phyloP scores from a whole-genome alignment of 1,140 invertebrate species.

The Rhagoletis pomonella region DNA sequence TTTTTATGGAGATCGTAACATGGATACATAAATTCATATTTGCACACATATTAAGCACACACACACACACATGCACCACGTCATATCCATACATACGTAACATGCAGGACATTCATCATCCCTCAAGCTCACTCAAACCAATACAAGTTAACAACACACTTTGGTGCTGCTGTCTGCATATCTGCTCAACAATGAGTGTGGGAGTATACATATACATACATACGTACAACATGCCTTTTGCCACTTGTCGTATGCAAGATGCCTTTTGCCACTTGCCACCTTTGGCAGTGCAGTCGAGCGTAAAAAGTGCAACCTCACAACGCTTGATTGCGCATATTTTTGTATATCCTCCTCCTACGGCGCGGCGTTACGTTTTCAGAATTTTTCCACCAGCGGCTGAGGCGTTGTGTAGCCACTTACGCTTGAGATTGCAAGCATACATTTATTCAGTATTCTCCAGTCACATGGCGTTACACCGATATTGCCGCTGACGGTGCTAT shows the following conservation, averaged over 20 bases:
- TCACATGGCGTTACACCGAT: not conserved
- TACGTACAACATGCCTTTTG: not conserved
- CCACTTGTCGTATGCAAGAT: not conserved
- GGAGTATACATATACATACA: not conserved
- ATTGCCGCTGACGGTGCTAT: not conserved
- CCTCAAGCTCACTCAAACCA: not conserved
- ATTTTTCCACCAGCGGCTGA: not conserved
- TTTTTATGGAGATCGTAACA: not conserved
- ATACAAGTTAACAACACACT: not conserved
- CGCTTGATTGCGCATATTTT: conserved; percentile 54
- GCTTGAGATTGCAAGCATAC: not conserved
- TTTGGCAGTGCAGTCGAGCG: conserved; percentile 46
- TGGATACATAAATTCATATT: no score
- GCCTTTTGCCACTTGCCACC: conserved; percentile 1
- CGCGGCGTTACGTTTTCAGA: not conserved
- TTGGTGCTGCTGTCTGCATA: no score
- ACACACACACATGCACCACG: no score
- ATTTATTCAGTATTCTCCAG: not conserved
- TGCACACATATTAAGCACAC: not conserved
- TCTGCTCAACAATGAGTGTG: not conserved
- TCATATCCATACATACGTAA: no score
- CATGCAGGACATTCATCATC: not conserved
- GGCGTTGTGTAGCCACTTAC: conserved; percentile 40
- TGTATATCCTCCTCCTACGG: not conserved
- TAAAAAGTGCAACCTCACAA: conserved; percentile 55